Evolutionary conservation across 2,888 invertebrate genomes (phyloP), one percentile per base, ranked within the genome.

Genomic region (Ornithoptera priamus): DNA sequence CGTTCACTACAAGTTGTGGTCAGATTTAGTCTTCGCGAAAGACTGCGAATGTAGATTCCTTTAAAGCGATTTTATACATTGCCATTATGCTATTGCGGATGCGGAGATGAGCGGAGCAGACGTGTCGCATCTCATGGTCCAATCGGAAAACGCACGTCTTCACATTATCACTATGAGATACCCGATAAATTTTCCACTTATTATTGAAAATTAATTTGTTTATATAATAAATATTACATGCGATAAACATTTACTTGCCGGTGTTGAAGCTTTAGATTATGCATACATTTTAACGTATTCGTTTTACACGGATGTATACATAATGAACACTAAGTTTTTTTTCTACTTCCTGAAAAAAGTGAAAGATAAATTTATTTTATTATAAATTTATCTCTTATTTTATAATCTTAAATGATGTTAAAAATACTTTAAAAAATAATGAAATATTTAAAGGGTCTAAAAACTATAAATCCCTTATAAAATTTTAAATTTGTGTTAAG

Each of bases 41-140:
- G 78, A 81, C 79, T 82, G 80, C 75, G 74, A 72, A 65, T 72
- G 65, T 53, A 62, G 75, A 71, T 70, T 75, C 70, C 69, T 76
- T 77, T 74, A 73, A 72, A 67, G 70, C 74, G 73, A 75, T 77
- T 81, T 75, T 81, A 80, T 81, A 81, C 75, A 73, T 66, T 67
- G 71, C 72, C 69, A 72, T 74, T 73, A 71, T 67, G 67, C 65
- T 61, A 62, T 71, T 71, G 67, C 67, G 70, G 10, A 46, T 56
- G 67, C 60, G n/a, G 62, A 68, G 70, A 64, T 67, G 67, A 50
- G 64, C 63, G 46, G 53, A 30, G 61, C 24, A 61, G 65, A 64
- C 65, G 67, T 71, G 64, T 65, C 62, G 60, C 61, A 57, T 67
- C 60, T 30, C 61, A 60, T 61, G 67, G 42, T 22, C 67, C 57